phyloP scores from a whole-genome alignment of 2,888 invertebrate genomes.

The Myathropa florea region DNA sequence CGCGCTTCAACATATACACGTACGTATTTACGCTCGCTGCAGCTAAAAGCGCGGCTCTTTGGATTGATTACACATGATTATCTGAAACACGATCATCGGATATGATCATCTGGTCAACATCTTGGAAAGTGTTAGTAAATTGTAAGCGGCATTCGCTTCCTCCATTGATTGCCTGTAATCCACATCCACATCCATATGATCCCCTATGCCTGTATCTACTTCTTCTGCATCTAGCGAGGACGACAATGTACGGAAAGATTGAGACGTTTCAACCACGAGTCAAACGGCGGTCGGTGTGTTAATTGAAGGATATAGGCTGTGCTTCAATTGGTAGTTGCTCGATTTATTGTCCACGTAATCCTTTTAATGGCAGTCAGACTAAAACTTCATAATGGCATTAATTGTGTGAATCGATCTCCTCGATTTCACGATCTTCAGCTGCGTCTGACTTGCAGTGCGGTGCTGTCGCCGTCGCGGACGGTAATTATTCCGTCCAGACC shows the following conservation, averaged over 20 bases:
- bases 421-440: slow-evolving; percentile 18
- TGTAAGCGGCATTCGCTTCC: slow-evolving; percentile 29
- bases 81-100: slow-evolving; percentile 32
- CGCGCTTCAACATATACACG: too few relatives aligned
- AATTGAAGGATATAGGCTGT: slow-evolving; percentile 57
- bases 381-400: slow-evolving; percentile 40
- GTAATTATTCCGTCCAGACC: slow-evolving; percentile 47
- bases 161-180: slow-evolving; percentile 32
- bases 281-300: slow-evolving; percentile 1
- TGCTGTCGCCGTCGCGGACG: slow-evolving; percentile 3
- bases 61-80: slow-evolving; percentile 46
- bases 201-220: too few relatives aligned
- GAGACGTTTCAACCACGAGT: slow-evolving; percentile 25
- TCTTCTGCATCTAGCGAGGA: slow-evolving; percentile 4
- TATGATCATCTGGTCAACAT: slow-evolving; percentile 18
- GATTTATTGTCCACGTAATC: slow-evolving; percentile 58
- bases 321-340: slow-evolving; percentile 42
- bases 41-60: slow-evolving; percentile 14
- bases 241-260: slow-evolving; percentile 21
- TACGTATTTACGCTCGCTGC: background rate
- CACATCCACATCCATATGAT: slow-evolving; percentile 10
- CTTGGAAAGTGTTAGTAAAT: slow-evolving; percentile 8
- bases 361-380: slow-evolving; percentile 27
- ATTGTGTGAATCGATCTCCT: slow-evolving; percentile 51
- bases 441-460: background rate